These are phyloP conservation scores for Tenthredo livida DNA, from an alignment of 2,888 invertebrate species.

Conservation along the genomic window DNA sequence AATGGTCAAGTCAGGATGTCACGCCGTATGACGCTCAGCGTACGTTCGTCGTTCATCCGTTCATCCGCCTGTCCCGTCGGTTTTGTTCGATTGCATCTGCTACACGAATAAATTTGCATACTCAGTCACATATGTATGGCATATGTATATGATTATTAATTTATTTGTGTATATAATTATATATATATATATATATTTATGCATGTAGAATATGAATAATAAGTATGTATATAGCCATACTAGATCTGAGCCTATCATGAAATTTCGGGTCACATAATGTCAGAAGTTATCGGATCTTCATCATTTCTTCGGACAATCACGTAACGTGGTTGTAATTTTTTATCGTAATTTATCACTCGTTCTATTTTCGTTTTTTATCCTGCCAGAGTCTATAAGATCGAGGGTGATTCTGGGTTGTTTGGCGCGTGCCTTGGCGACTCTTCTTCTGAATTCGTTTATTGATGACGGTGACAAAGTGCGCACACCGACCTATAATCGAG, in stretches of 20 bases:
- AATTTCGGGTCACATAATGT: neutral
- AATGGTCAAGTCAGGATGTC: slow-evolving; percentile 63
- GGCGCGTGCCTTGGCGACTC: slow-evolving; percentile 16
- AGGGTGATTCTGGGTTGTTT: slow-evolving; percentile 17
- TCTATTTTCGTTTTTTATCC: neutral
- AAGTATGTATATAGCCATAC: neutral
- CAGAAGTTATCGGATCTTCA: neutral
- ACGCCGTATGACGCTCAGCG: slow-evolving; percentile 48
- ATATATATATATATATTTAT: neutral
- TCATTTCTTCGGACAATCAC: neutral
- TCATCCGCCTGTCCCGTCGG: slow-evolving; percentile 34
- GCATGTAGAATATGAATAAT: neutral
- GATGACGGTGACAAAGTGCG: slow-evolving; percentile 32
- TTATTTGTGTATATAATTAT: neutral
- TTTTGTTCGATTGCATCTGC: slow-evolving; percentile 54
- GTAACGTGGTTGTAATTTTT: slow-evolving; percentile 11
- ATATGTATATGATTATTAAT: neutral
- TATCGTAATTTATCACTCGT: slow-evolving; percentile 7
- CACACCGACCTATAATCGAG: slow-evolving; percentile 21
- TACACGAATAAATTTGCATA: slow-evolving; percentile 51
- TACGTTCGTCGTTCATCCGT: slow-evolving; percentile 49
- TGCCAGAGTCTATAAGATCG: neutral
- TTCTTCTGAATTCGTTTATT: slow-evolving; percentile 45
- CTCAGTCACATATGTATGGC: slow-evolving; percentile 14
- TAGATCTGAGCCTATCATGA: neutral